Conservation (phyloP, 2,113 vertebrate species). For the Podiceps cristatus region DNA sequence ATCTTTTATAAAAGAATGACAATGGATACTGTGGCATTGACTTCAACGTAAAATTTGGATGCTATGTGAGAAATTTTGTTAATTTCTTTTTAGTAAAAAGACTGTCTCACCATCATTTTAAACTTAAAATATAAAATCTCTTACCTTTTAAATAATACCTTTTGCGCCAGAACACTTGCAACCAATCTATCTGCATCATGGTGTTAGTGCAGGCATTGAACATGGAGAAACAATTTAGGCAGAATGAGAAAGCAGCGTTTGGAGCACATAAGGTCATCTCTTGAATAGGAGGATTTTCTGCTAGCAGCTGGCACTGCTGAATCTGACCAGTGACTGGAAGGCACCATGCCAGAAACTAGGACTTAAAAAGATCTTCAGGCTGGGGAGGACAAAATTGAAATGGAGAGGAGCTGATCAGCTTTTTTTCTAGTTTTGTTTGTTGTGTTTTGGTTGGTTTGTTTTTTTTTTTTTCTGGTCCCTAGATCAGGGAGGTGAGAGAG, state of each 20-base stretch:
- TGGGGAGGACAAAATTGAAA: conserved; percentile 35
- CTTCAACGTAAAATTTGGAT: conserved; percentile 5
- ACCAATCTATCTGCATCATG: not conserved
- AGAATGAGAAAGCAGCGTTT: conserved; percentile 47
- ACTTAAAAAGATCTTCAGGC: conserved; percentile 56
- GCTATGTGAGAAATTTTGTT: not conserved
- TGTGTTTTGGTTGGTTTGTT: too few relatives aligned
- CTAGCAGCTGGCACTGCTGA: conserved; percentile 64
- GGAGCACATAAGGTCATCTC: conserved; percentile 62
- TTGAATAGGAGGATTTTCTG: conserved; percentile 66
- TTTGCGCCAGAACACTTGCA: not conserved
- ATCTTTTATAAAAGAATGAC: conserved; percentile 34
- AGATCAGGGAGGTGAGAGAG: conserved; percentile 12
- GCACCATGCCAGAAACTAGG: conserved; percentile 47
- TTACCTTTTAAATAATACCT: not conserved
- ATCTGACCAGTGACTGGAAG: conserved; percentile 60
- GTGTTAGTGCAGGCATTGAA: not conserved
- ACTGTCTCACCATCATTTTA: not conserved
- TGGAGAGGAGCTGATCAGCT: conserved; percentile 21
- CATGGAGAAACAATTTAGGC: not conserved
- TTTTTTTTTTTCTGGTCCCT: conserved; percentile 6
- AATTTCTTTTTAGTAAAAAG: not conserved
- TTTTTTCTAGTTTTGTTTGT: conserved; percentile 1
- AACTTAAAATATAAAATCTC: not conserved
- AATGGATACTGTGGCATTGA: not conserved